Evolutionary conservation across 2,797 vertebrate genomes (phyloP), one percentile per base, ranked within the genome.

Genomic region (Merluccius polli): DNA sequence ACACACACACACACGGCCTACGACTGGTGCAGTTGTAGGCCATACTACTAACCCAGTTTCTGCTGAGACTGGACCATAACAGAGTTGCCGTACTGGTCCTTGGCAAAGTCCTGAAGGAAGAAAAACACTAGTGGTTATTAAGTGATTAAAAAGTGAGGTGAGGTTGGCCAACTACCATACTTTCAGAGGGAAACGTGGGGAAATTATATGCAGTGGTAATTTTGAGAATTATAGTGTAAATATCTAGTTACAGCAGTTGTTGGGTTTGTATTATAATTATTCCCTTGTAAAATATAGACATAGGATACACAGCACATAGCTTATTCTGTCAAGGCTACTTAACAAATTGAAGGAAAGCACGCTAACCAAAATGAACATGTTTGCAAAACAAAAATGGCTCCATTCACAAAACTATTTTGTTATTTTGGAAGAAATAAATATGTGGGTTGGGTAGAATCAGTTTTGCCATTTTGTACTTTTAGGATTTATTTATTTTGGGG

Each of bases 11-110:
- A 63, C 52, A n/a, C 1, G 8, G 6, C 18, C 18, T 10, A 27
- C 59, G 33, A 41, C 33, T 1, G 59, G 59, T 12, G 59, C n/a
- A 59, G 16, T 10, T 27, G 59, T 13, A 9, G 59, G 9, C 24
- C 59, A 4, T 27, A 27, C 7, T 79, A 91, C 96, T 94, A 84
- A 99, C 98, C 97, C 92, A 97, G 92, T 92, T 97, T 99, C 79
- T 99, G 93, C 89, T 97, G 96, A 48, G 98, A 99, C 79, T 98
- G 98, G 88, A 99, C 94, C 96, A 99, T 94, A 65, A 94, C 90
- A 38, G 93, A 86, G 79, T 97, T 84, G 73, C 97, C 98, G 71
- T 99, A 99, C 83, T 94, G 94, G 87, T 99, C 98, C 91, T 97
- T 97, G 83, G 97, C 96, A 93, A 96, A 98, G 90, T 99, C 98